Evolutionary conservation across 2,888 invertebrate genomes (phyloP).

Genomic region (Saturnia japonica): DNA sequence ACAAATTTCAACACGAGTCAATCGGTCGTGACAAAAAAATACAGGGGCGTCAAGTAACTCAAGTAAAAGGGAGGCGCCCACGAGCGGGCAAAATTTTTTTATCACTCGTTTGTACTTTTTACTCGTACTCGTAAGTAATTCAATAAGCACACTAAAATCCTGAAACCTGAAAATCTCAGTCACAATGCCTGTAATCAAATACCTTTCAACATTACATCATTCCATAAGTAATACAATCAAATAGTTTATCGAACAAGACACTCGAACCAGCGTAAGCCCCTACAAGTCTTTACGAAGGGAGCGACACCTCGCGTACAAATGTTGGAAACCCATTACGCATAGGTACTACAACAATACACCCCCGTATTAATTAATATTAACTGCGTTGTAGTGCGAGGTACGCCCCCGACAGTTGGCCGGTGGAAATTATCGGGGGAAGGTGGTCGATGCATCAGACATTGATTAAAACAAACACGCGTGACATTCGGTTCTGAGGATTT

Average conservation of each 20-base stretch:
- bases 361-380: conserved; percentile 59
- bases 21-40: too few species aligned
- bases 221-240: conserved; percentile 11
- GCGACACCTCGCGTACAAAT: conserved; percentile 14
- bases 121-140: too few species aligned
- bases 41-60: too few species aligned
- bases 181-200: not conserved
- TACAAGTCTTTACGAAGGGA: conserved; percentile 13
- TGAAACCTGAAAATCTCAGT: not conserved
- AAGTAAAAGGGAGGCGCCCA: too few species aligned
- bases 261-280: conserved; percentile 2
- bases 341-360: conserved; percentile 30
- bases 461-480: conserved; percentile 66
- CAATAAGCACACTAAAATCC: not conserved
- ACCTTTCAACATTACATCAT: not conserved
- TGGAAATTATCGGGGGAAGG: conserved; percentile 62
- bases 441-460: conserved; percentile 64
- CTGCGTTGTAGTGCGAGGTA: conserved; percentile 45
- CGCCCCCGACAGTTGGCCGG: conserved; percentile 61
- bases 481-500: conserved; percentile 40
- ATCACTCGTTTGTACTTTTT: too few species aligned
- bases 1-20: too few species aligned
- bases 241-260: conserved; percentile 1
- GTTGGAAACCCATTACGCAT: conserved; percentile 19
- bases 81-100: too few species aligned